Percentiles rank a stretch among this genome's conserved stretches.
Evolutionary conservation across 2,888 invertebrate genomes (phyloP).

Genomic region (Lithophane semibrunnea): DNA sequence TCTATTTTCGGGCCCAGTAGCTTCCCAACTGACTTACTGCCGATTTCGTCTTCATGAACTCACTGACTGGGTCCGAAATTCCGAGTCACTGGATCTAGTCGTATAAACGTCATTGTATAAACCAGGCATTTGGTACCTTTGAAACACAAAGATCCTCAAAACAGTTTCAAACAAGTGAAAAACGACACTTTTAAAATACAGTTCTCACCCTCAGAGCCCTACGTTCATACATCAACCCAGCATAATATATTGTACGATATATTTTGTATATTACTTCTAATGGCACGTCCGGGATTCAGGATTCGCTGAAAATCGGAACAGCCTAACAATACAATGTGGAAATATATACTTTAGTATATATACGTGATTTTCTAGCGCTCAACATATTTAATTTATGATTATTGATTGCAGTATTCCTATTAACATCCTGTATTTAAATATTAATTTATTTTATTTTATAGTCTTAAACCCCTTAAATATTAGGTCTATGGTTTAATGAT

Average conservation of each 20-base stretch:
- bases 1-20: no score
- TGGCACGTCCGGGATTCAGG: constrained; percentile 48
- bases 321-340: constrained; percentile 27
- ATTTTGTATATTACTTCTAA: constrained; percentile 58
- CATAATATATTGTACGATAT: constrained; percentile 54
- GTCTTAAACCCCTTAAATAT: no score
- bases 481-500: no score
- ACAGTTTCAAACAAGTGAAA: constrained; percentile 10
- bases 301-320: constrained; percentile 24
- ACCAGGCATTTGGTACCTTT: no score
- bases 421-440: constrained; percentile 17
- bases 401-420: constrained; percentile 10
- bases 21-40: no score
- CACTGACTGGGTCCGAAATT: no score
- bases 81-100: no score
- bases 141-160: neutral
- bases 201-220: constrained; percentile 7
- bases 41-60: no score
- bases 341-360: constrained; percentile 40
- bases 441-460: neutral
- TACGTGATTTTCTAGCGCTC: constrained; percentile 36
- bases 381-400: neutral
- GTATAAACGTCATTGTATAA: no score
- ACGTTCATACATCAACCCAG: constrained; percentile 37
- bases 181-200: constrained; percentile 35